Conservation (phyloP, 1,140 invertebrate species). For the Drosophila navojoa region DNA sequence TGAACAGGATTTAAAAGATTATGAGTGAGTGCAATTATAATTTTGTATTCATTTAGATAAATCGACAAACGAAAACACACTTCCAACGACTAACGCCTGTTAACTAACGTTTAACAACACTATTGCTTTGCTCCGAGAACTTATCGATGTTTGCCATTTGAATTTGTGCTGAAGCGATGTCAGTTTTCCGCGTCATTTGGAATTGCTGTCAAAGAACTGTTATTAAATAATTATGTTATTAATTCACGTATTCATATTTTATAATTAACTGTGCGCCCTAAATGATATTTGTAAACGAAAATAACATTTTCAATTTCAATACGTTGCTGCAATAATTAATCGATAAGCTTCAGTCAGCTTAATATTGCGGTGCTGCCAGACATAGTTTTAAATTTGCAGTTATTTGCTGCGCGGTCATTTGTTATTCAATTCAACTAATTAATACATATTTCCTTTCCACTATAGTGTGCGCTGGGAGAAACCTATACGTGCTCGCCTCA, state of each 20-base stretch:
- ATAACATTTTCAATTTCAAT: too few species aligned
- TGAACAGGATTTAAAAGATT: slow-evolving; percentile 89
- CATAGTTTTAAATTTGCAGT: not conserved
- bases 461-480: slow-evolving; percentile 85
- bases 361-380: not conserved
- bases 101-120: not conserved
- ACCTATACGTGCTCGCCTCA: slow-evolving; percentile 85
- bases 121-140: too few species aligned
- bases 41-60: not conserved
- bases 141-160: not conserved
- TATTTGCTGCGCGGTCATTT: not conserved
- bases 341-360: not conserved
- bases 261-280: too few species aligned
- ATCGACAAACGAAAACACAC: too few species aligned
- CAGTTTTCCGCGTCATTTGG: not conserved
- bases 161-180: too few species aligned
- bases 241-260: too few species aligned
- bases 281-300: too few species aligned
- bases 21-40: slow-evolving; percentile 75
- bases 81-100: not conserved
- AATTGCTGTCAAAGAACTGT: too few species aligned
- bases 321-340: not conserved
- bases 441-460: not conserved
- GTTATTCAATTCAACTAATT: too few species aligned
- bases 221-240: too few species aligned